A percentile compares a stretch with the other conserved stretches of the same genome.
Conservation (phyloP, 2,797 vertebrate species). For the Telmatherina bonti region DNA sequence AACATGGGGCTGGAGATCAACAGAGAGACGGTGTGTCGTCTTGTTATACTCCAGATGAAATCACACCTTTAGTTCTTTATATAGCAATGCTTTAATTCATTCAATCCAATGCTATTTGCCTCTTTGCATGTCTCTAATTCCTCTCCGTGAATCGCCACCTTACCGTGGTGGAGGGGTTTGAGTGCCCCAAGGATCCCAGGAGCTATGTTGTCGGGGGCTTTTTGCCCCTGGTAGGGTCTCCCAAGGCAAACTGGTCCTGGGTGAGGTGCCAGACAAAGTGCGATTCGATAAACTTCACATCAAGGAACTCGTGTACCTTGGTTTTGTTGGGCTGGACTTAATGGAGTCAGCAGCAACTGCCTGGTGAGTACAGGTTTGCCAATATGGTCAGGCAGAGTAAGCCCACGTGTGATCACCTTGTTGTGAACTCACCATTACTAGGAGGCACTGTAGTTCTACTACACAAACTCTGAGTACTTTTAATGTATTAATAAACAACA, state of each 20-base stretch:
- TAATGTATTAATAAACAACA: too few species aligned
- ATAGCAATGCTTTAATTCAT: too few species aligned
- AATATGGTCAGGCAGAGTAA: neutral
- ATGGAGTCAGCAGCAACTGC: neutral
- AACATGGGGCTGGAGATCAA: too few species aligned
- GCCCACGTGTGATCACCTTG: neutral
- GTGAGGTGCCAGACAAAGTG: slow-evolving; percentile 15
- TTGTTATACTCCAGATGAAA: too few species aligned
- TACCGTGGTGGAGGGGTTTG: slow-evolving; percentile 26
- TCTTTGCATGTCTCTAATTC: neutral
- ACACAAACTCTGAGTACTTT: too few species aligned
- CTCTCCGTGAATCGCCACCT: slow-evolving; percentile 21
- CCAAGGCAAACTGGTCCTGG: slow-evolving; percentile 26
- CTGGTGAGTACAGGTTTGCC: neutral
- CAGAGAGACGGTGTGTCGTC: too few species aligned
- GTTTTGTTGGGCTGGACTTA: neutral
- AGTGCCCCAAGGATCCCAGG: slow-evolving; percentile 14
- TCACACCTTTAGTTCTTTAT: too few species aligned
- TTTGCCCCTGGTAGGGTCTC: slow-evolving; percentile 19
- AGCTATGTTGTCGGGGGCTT: slow-evolving; percentile 17
- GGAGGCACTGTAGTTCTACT: too few species aligned
- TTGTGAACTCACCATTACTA: neutral
- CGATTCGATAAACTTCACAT: slow-evolving; percentile 1
- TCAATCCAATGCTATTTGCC: too few species aligned
- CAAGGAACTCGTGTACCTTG: neutral